Percentiles rank a stretch among this genome's conserved stretches.
Evolutionary conservation across 2,113 vertebrate genomes (phyloP).

Genomic region (Psettodes erumei): DNA sequence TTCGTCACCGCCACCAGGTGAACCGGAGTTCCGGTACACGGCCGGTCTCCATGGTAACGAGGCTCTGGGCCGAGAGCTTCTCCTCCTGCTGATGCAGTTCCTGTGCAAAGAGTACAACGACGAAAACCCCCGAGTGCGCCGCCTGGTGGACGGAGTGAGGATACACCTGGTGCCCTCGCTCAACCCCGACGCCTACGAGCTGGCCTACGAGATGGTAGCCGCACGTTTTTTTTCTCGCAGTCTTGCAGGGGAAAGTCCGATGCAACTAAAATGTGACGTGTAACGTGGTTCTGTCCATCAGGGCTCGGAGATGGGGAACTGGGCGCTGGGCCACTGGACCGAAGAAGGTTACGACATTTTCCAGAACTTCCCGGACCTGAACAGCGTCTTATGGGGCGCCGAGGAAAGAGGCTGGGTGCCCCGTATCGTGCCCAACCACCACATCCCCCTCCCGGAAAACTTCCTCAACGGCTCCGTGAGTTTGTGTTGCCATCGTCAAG

Average conservation of each 20-base stretch:
- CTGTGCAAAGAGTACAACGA: constrained; percentile 94
- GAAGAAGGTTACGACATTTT: constrained; percentile 97
- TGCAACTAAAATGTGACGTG: background rate
- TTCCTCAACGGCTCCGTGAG: constrained; percentile 84
- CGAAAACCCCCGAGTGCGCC: constrained; percentile 89
- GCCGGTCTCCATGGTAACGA: constrained; percentile 96
- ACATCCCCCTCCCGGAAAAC: constrained; percentile 91
- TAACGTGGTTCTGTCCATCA: constrained; percentile 48
- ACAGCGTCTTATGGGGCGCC: constrained; percentile 90
- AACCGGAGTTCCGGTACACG: constrained; percentile 95
- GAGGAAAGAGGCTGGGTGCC: constrained; percentile 92
- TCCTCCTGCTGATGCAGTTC: constrained; percentile 95
- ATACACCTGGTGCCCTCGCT: constrained; percentile 95
- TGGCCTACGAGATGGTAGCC: constrained; percentile 90
- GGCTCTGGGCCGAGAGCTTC: constrained; percentile 91
- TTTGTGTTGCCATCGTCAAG: background rate
- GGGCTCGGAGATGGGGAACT: constrained; percentile 97
- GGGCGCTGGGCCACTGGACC: constrained; percentile 95
- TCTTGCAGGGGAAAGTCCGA: no score
- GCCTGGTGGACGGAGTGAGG: constrained; percentile 90
- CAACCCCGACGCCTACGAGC: constrained; percentile 94
- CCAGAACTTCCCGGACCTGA: constrained; percentile 95
- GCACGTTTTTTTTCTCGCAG: no score
- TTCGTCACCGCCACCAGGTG: constrained; percentile 80
- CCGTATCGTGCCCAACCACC: constrained; percentile 89